These are phyloP conservation scores for Lytechinus pictus DNA, from an alignment of 35 echinoderm and acorn worm species.

Conservation along the genomic window DNA sequence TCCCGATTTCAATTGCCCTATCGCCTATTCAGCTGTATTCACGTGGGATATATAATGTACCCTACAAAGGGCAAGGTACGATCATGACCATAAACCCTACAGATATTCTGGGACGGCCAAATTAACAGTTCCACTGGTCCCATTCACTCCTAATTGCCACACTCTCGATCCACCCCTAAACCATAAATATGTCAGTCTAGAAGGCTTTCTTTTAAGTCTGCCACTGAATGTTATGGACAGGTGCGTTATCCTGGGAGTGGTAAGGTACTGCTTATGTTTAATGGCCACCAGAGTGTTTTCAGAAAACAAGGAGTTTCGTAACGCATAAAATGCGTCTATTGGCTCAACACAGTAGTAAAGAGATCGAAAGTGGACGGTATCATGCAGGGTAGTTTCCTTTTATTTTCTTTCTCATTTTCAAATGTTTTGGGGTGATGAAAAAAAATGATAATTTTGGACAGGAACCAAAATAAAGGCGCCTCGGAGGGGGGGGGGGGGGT, in stretches of 20 bases:
- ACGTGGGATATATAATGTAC: no score
- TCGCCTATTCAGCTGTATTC: no score
- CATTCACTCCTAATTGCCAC: not conserved
- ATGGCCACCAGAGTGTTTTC: not conserved
- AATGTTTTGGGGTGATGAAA: not conserved
- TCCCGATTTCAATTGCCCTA: no score
- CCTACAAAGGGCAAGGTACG: no score
- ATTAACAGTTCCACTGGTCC: not conserved
- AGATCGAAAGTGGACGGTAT: no score
- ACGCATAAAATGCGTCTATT: not conserved
- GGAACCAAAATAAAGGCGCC: no score
- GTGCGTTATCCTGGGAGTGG: not conserved
- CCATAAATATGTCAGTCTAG: not conserved
- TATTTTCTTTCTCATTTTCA: not conserved
- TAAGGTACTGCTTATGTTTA: not conserved
- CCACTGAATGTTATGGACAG: not conserved
- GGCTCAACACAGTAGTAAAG: no score
- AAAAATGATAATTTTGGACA: no score
- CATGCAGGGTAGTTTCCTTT: no score
- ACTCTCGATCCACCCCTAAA: not conserved
- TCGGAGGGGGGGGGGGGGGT: no score
- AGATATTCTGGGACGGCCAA: no score
- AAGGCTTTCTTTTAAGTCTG: not conserved
- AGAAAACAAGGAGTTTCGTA: not conserved
- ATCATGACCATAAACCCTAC: no score